Base-by-base conservation (phyloP, 2,888 invertebrate genomes). In the Caenorhabditis sp. region DNA sequence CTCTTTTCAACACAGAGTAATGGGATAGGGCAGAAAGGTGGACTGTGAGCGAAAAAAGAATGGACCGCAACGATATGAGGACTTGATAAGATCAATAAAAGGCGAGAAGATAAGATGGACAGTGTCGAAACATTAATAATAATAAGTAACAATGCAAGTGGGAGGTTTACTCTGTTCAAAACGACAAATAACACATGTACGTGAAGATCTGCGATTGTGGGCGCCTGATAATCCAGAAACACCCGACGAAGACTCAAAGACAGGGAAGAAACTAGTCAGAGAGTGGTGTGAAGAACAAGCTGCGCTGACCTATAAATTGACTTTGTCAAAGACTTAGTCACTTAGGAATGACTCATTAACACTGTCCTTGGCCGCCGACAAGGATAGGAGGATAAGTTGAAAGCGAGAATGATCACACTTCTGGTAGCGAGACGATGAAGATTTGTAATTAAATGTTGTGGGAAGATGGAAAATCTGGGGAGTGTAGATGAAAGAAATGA, bases 271-370 rank as follows among this genome's bases (percentile, higher is more conserved):
- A 67, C 74, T 61, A 44, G 61, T 18, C 61, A 58, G 64, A n/a
- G n/a, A 58, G 24, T 15, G 18, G 22, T 15, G 40, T 60, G 65
- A n/a, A n/a, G n/a, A 37, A 74, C 65, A 74, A 76, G 67, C 76
- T 76, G 50, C 53, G 60, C 67, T 76, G 76, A 76, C 76, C 76
- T 76, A 76, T 67, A 61, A 74, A 74, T 32, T 74, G 74, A 67
- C 74, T 60, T 74, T 74, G 74, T 74, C 74, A 65, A 65, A 74
- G 65, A 76, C 61, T 76, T 76, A 76, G 76, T 76, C 76, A 76
- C 76, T 76, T 67, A 67, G 67, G 32, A 32, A 32, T 76, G 76
- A 76, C 61, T 76, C 76, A 76, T 76, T 67, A 67, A 60, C 51
- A 61, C 44, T 67, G 76, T 67, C 76, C 67, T 76, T 76, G 67